Conservation (phyloP, 2,888 invertebrate species). For the Agriopis aurantiaria region DNA sequence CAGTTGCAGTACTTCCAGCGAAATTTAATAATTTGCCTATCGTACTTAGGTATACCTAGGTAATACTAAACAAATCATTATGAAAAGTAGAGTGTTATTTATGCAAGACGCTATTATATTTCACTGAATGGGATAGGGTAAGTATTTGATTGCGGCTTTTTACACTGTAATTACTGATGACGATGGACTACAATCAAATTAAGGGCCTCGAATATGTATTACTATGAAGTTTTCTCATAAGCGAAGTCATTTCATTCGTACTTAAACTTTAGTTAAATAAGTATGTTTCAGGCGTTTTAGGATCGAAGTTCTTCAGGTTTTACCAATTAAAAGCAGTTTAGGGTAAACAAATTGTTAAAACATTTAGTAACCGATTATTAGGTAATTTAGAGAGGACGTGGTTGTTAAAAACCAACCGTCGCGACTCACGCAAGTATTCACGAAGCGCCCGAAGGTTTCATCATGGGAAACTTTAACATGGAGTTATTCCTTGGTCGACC, state of each 20-base stretch:
- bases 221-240: not conserved
- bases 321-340: conserved; percentile 12
- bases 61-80: not conserved
- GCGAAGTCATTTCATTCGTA: not conserved
- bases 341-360: conserved; percentile 4
- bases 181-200: too few species aligned
- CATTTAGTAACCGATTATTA: not conserved
- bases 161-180: not conserved
- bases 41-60: not conserved
- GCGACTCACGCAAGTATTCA: not conserved
- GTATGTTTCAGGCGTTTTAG: not conserved
- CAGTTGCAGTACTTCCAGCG: not conserved
- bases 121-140: not conserved
- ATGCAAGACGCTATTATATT: not conserved
- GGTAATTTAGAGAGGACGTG: too few species aligned
- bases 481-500: conserved; percentile 63
- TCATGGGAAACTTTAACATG: conserved; percentile 56
- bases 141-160: not conserved
- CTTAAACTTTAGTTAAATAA: not conserved
- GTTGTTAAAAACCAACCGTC: not conserved
- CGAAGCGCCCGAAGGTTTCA: conserved; percentile 4
- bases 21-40: not conserved
- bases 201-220: not conserved
- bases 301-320: not conserved
- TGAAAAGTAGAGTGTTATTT: not conserved